Evolutionary conservation across 2,888 invertebrate species (phyloP).

Genomic region (Caenorhabditis zanzibari): DNA sequence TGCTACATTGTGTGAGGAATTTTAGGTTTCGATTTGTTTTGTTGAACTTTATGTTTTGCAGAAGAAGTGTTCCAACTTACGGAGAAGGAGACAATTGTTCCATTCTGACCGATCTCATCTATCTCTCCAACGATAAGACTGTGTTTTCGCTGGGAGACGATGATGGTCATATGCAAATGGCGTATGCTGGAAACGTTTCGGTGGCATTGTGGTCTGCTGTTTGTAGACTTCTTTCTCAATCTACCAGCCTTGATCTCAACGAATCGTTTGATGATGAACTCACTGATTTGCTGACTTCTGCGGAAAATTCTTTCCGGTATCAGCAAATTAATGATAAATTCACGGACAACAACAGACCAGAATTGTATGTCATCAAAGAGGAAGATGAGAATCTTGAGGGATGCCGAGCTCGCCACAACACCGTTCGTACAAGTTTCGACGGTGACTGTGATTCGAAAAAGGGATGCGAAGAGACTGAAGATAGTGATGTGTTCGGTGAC

Average conservation of each 20-base stretch:
- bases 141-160: conserved; percentile 75
- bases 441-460: conserved; percentile 36
- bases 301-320: conserved; percentile 44
- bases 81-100: conserved; percentile 73
- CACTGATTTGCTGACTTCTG: conserved; percentile 37
- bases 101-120: conserved; percentile 72
- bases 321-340: conserved; percentile 9
- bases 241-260: conserved; percentile 52
- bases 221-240: conserved; percentile 54
- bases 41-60: conserved; percentile 21
- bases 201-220: conserved; percentile 69
- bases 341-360: not conserved
- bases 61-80: conserved; percentile 68
- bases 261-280: conserved; percentile 52
- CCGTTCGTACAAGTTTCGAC: conserved; percentile 50
- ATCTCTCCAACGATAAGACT: conserved; percentile 62
- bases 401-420: conserved; percentile 58
- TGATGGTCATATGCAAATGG: conserved; percentile 79
- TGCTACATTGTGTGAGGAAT: conserved; percentile 60
- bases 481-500: conserved; percentile 39
- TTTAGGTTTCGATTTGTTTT: no score
- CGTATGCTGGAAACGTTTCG: conserved; percentile 78
- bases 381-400: conserved; percentile 58
- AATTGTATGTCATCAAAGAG: conserved; percentile 39
- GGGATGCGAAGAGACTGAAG: conserved; percentile 12